Evolutionary conservation across 2,113 vertebrate species (phyloP).

Genomic region (Eurystomus gularis): DNA sequence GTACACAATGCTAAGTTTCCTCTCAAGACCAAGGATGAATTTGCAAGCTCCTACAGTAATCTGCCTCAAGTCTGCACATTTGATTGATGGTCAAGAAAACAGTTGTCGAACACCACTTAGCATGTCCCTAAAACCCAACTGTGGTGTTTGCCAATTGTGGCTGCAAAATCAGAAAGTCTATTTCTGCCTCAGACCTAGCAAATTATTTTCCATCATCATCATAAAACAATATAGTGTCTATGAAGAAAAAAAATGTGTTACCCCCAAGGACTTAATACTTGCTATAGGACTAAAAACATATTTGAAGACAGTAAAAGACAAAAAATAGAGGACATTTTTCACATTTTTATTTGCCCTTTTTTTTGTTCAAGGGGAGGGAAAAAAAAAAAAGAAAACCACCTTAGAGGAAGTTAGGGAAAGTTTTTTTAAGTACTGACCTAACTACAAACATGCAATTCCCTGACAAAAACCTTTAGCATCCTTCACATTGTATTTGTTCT

Average conservation of each 20-base stretch:
- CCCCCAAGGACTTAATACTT: not conserved
- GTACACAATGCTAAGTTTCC: not conserved
- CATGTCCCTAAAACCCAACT: not conserved
- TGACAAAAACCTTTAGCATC: not conserved
- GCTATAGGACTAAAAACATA: not conserved
- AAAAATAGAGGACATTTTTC: not conserved
- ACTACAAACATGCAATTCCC: not conserved
- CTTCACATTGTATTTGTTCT: not conserved
- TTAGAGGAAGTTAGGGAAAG: not conserved
- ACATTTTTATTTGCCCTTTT: not conserved
- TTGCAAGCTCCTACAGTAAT: not conserved
- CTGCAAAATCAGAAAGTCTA: not conserved
- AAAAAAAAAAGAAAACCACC: not conserved
- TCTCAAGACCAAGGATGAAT: not conserved
- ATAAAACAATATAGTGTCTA: accelerated
- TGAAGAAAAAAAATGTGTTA: not conserved
- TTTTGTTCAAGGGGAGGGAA: not conserved
- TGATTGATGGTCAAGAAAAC: not conserved
- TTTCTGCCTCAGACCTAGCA: not conserved
- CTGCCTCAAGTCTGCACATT: not conserved
- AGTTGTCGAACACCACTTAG: not conserved
- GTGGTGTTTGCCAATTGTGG: not conserved
- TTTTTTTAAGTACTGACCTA: not conserved
- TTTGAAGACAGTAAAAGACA: not conserved
- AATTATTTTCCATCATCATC: not conserved